Percentiles rank a stretch among this genome's conserved stretches.
Evolutionary conservation across 2,113 vertebrate genomes (phyloP).

Genomic region (Ictalurus punctatus): DNA sequence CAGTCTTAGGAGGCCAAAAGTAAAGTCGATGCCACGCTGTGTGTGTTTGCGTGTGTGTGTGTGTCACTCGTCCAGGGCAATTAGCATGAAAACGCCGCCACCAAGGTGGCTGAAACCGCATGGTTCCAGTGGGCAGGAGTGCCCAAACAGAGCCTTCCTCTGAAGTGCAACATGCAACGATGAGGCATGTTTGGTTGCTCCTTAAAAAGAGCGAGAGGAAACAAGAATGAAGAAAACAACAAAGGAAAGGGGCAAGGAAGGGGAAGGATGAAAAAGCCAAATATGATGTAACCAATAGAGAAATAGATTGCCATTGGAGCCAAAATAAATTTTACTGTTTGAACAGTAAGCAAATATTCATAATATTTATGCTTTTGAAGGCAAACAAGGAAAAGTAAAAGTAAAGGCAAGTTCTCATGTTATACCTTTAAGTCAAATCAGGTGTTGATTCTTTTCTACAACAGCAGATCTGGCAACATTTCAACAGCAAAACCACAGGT

Average conservation of each 20-base stretch:
- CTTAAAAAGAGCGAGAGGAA: slow-evolving; percentile 44
- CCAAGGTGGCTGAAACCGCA: slow-evolving; percentile 70
- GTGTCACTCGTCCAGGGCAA: slow-evolving; percentile 61
- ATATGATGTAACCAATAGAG: not conserved
- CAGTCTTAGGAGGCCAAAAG: slow-evolving; percentile 65
- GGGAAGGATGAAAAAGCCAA: not conserved
- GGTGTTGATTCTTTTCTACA: not conserved
- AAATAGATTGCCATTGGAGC: not conserved
- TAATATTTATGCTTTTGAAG: not conserved
- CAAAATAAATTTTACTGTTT: not conserved
- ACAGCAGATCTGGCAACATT: not conserved
- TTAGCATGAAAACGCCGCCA: slow-evolving; percentile 73
- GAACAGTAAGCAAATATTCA: slow-evolving; percentile 6
- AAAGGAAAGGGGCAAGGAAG: slow-evolving; percentile 34
- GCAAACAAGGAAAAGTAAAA: not conserved
- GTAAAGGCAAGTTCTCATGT: not conserved
- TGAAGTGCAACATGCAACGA: slow-evolving; percentile 53
- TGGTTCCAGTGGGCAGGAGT: slow-evolving; percentile 67
- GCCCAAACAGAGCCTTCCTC: slow-evolving; percentile 74
- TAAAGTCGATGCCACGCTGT: slow-evolving; percentile 57
- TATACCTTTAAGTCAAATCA: not conserved
- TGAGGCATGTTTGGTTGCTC: slow-evolving; percentile 70
- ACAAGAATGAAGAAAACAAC: slow-evolving; percentile 34
- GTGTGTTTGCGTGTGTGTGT: slow-evolving; percentile 49
- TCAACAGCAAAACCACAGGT: not conserved